phyloP scores from a whole-genome alignment of 1,140 invertebrate genomes.

The Nomia melanderi region DNA sequence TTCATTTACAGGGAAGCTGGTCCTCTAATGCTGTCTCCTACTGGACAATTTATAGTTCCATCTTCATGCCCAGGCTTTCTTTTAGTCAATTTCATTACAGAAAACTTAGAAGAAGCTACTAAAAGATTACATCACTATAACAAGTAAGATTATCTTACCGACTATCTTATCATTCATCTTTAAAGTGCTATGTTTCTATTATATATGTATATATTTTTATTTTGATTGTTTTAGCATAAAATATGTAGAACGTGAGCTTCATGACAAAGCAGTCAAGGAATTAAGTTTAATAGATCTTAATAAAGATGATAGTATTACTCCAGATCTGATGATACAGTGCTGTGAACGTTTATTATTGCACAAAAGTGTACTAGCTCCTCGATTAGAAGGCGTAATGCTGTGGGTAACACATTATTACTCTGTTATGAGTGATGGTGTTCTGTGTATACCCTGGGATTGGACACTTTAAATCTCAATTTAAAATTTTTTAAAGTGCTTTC shows the following conservation, averaged over 20 bases:
- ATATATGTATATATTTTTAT: slow-evolving; percentile 17
- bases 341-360: slow-evolving; percentile 86
- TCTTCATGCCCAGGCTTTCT: slow-evolving; percentile 93
- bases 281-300: slow-evolving; percentile 86
- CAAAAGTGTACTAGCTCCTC: slow-evolving; percentile 74
- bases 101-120: slow-evolving; percentile 88
- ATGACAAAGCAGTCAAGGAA: slow-evolving; percentile 84
- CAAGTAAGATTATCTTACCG: slow-evolving; percentile 84
- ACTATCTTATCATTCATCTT: slow-evolving; percentile 18
- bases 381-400: slow-evolving; percentile 84
- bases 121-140: slow-evolving; percentile 87
- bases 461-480: slow-evolving; percentile 78
- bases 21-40: slow-evolving; percentile 95
- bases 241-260: slow-evolving; percentile 87
- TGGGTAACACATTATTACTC: slow-evolving; percentile 95
- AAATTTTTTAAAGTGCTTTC: slow-evolving; percentile 6
- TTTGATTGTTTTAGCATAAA: slow-evolving; percentile 85
- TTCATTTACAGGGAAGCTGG: slow-evolving; percentile 88
- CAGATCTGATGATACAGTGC: slow-evolving; percentile 93
- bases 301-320: slow-evolving; percentile 95
- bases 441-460: slow-evolving; percentile 97
- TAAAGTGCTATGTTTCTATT: slow-evolving; percentile 21
- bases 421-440: slow-evolving; percentile 92
- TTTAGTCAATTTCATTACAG: slow-evolving; percentile 91
- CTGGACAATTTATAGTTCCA: slow-evolving; percentile 95